A percentile compares a stretch with the other conserved stretches of the same genome.
phyloP scores from a whole-genome alignment of 2,113 vertebrate species.

The Malurus melanocephalus region DNA sequence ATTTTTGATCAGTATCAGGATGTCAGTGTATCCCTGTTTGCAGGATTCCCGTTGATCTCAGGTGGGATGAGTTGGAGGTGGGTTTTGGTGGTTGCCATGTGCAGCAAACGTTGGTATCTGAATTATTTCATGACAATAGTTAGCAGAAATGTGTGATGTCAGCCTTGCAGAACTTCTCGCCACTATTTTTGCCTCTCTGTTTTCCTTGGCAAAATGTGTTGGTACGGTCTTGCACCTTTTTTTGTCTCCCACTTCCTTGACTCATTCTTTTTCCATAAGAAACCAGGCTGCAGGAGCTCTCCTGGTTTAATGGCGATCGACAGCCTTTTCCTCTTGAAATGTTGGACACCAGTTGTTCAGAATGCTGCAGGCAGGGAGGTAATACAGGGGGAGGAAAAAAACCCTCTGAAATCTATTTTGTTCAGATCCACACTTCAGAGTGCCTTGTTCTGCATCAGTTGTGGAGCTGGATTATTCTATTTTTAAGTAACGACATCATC shows the following conservation, averaged over 20 bases:
- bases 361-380: neutral
- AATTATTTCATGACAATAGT: neutral
- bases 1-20: neutral
- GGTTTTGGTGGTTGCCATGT: neutral
- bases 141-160: neutral
- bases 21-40: neutral
- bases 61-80: neutral
- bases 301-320: neutral
- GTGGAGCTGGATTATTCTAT: slow-evolving; percentile 40
- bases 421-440: neutral
- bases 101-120: neutral
- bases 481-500: slow-evolving; percentile 44
- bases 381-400: neutral
- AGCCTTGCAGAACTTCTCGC: neutral
- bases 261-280: neutral
- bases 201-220: slow-evolving; percentile 7
- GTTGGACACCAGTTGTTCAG: neutral
- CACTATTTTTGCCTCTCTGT: neutral
- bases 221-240: neutral
- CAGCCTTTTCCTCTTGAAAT: neutral
- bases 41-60: neutral
- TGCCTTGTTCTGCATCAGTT: slow-evolving; percentile 2
- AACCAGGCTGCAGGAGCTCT: neutral
- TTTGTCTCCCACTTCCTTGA: neutral
- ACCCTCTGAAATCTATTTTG: neutral